These are phyloP conservation scores for Pocillopora verrucosa DNA, from an alignment of 64 coral and sea anemone genomes.

Conservation along the genomic window DNA sequence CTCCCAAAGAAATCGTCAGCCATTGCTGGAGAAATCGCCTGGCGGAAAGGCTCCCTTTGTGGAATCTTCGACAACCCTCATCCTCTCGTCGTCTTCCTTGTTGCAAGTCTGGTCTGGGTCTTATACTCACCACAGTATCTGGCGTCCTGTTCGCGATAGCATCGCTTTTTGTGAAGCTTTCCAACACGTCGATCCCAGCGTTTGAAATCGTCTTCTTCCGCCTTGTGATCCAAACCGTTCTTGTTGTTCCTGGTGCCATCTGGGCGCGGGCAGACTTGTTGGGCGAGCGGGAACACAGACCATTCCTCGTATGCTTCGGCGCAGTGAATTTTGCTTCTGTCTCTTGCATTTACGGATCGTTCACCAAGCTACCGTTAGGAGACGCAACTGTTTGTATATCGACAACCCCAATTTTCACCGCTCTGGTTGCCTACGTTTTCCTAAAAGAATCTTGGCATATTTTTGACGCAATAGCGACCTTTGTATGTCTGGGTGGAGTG, in stretches of 20 bases:
- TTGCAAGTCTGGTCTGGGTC: slow-evolving; percentile 50
- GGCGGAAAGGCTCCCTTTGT: slow-evolving; percentile 1
- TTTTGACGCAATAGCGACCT: slow-evolving; percentile 52
- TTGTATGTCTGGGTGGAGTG: slow-evolving; percentile 64
- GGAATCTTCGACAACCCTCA: neutral
- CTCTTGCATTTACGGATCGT: slow-evolving; percentile 80
- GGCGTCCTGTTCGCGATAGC: slow-evolving; percentile 78
- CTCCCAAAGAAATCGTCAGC: slow-evolving; percentile 58
- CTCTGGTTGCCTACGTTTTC: slow-evolving; percentile 70
- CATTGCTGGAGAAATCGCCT: slow-evolving; percentile 42
- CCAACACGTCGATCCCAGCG: slow-evolving; percentile 76
- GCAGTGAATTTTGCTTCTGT: slow-evolving; percentile 78
- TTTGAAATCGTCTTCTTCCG: slow-evolving; percentile 91
- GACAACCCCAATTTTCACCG: slow-evolving; percentile 79
- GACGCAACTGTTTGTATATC: slow-evolving; percentile 86
- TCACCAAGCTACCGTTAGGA: slow-evolving; percentile 71
- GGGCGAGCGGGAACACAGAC: slow-evolving; percentile 62
- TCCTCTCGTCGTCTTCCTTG: slow-evolving; percentile 5
- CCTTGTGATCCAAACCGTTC: slow-evolving; percentile 61
- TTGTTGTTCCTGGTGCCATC: slow-evolving; percentile 73
- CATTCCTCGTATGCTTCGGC: slow-evolving; percentile 65
- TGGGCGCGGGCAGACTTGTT: slow-evolving; percentile 65
- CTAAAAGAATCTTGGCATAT: slow-evolving; percentile 83
- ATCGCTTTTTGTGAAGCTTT: slow-evolving; percentile 84
- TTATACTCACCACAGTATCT: slow-evolving; percentile 58